Evolutionary conservation across 2,113 vertebrate genomes (phyloP).

Genomic region (Chaetops frenatus): DNA sequence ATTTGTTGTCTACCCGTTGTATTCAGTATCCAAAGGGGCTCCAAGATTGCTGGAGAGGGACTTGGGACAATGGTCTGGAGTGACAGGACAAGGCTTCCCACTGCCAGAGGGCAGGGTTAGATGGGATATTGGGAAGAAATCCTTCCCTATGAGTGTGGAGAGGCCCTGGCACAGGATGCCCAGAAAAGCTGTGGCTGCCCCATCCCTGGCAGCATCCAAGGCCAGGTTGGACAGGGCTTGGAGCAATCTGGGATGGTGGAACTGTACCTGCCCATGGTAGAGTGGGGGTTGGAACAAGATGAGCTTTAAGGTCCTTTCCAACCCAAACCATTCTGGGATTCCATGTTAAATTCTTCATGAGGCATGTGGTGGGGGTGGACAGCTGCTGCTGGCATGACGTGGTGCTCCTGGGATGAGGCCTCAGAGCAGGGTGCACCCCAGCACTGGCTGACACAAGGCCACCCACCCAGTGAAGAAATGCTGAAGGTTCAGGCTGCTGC

Average conservation of each 20-base stretch:
- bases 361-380: not conserved
- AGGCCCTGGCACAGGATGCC: rapidly evolving
- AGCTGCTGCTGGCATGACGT: not conserved
- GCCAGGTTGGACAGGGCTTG: rapidly evolving
- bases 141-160: rapidly evolving
- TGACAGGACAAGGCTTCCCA: not conserved
- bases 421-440: not conserved
- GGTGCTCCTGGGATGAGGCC: not conserved
- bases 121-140: not conserved
- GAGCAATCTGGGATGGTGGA: not conserved
- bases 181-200: not conserved
- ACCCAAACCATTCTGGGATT: not conserved
- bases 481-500: not conserved
- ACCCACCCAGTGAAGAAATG: not conserved
- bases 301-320: not conserved
- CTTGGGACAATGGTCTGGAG: not conserved
- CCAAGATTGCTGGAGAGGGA: not conserved
- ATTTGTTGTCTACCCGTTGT: not conserved
- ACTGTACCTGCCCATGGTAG: not conserved
- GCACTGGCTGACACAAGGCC: not conserved
- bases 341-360: not conserved
- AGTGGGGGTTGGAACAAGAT: not conserved
- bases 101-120: not conserved
- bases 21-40: not conserved
- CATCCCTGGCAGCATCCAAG: not conserved